Percentiles rank a stretch among this genome's conserved stretches.
Conservation (phyloP, 92 coral and sea anemone species). For the Pocillopora meandrina region DNA sequence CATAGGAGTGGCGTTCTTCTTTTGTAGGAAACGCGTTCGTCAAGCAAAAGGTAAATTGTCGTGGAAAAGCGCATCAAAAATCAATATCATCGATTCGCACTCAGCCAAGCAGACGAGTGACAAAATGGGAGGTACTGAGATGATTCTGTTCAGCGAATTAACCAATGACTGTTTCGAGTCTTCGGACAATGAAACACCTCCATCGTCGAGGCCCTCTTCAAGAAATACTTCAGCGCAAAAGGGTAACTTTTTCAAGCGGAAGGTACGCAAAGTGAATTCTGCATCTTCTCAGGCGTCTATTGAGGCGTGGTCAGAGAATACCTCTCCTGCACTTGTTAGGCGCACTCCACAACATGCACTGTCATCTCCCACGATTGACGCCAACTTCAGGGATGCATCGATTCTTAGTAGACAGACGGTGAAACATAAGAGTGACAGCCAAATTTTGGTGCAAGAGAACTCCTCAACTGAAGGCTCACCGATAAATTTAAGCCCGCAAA, state of each 20-base stretch:
- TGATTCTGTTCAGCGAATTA: conserved; percentile 6
- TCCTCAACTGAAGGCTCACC: conserved; percentile 35
- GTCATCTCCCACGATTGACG: conserved; percentile 1
- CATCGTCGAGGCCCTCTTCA: conserved; percentile 17
- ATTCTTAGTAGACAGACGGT: conserved; percentile 16
- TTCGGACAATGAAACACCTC: conserved; percentile 15
- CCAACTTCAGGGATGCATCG: conserved; percentile 26
- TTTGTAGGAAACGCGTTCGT: conserved; percentile 32
- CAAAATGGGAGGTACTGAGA: conserved; percentile 23
- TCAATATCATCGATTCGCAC: conserved; percentile 41
- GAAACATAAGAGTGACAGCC: conserved; percentile 42
- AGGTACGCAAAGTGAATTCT: conserved; percentile 44
- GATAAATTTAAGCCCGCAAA: conserved; percentile 19
- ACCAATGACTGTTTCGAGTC: conserved; percentile 18
- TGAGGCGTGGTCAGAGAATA: conserved; percentile 58
- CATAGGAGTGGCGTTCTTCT: conserved; percentile 32
- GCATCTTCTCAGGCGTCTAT: conserved; percentile 60
- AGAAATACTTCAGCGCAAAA: conserved; percentile 4
- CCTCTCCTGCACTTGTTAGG: conserved; percentile 24
- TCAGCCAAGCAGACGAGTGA: conserved; percentile 31
- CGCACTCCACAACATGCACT: conserved; percentile 12
- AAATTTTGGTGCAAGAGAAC: conserved; percentile 12
- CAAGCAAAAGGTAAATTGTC: conserved; percentile 9
- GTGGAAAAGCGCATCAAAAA: conserved; percentile 52
- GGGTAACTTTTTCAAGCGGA: conserved; percentile 25